phyloP scores from a whole-genome alignment of 2,113 vertebrate genomes.

The Tringa solitaria region DNA sequence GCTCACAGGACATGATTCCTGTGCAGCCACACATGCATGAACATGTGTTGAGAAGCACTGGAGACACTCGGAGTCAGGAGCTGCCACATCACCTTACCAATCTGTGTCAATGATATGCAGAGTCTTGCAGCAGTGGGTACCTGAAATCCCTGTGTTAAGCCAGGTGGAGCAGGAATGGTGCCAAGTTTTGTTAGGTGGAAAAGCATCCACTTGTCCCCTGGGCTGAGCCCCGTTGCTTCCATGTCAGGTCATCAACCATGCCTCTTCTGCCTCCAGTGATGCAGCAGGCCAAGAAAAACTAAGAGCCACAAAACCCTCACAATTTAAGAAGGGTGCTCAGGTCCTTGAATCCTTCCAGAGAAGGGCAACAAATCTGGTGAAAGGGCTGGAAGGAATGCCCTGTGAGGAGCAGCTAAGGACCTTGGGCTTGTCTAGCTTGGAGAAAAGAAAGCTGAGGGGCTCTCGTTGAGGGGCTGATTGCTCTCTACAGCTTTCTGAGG shows the following conservation, averaged over 20 bases:
- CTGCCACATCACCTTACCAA: not conserved
- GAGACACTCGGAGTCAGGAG: not conserved
- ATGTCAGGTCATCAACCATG: not conserved
- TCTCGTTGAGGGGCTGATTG: not conserved
- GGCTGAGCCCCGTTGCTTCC: not conserved
- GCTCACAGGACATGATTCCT: not conserved
- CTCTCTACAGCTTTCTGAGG: not conserved
- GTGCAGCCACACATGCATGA: not conserved
- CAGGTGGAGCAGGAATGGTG: not conserved
- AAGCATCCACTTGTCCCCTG: not conserved
- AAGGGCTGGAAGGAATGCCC: not conserved
- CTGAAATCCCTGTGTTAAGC: not conserved
- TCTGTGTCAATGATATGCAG: not conserved
- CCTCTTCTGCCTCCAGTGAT: not conserved
- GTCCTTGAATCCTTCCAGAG: not conserved
- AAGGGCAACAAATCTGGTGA: not conserved
- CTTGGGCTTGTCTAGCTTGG: not conserved
- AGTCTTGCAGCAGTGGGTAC: not conserved
- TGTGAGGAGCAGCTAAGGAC: not conserved
- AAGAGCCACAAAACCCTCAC: not conserved
- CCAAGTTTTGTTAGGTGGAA: not conserved
- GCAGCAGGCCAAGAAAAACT: not conserved
- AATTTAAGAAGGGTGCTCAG: not conserved
- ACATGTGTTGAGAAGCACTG: rapidly evolving
- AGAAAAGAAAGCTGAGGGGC: not conserved